phyloP scores from a whole-genome alignment of 2,113 vertebrate species.

The Holacanthus passer region DNA sequence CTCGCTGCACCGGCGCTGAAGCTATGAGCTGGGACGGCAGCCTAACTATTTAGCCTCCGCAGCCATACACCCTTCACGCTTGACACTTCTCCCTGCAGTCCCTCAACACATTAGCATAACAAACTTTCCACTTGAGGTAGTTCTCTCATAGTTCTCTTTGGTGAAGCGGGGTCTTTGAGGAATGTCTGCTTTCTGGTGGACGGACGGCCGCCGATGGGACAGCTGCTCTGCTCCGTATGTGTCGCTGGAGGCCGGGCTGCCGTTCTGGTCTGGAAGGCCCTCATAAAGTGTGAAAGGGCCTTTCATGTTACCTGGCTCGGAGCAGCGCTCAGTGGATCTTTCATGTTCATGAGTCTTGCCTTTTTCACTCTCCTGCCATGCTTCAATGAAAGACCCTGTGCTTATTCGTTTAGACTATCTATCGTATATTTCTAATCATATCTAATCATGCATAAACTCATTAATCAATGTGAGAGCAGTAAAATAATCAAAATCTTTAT shows the following conservation, averaged over 20 bases:
- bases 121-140: slow-evolving; percentile 84
- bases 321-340: slow-evolving; percentile 12
- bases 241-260: slow-evolving; percentile 32
- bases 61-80: slow-evolving; percentile 70
- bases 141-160: slow-evolving; percentile 59
- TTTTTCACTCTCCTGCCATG: slow-evolving; percentile 32
- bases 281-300: slow-evolving; percentile 58
- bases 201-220: slow-evolving; percentile 34
- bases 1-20: slow-evolving; percentile 41
- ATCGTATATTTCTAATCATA: too few relatives aligned
- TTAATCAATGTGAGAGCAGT: neutral
- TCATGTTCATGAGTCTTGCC: slow-evolving; percentile 16
- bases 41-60: slow-evolving; percentile 73
- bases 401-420: slow-evolving; percentile 1
- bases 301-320: slow-evolving; percentile 65
- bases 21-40: slow-evolving; percentile 53
- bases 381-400: slow-evolving; percentile 1
- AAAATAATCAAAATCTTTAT: too few relatives aligned
- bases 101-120: slow-evolving; percentile 82
- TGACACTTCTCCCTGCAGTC: slow-evolving; percentile 81
- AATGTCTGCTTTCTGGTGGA: slow-evolving; percentile 44
- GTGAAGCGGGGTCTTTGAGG: slow-evolving; percentile 64
- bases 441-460: neutral
- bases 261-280: slow-evolving; percentile 28
- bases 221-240: slow-evolving; percentile 39